Conservation (phyloP, 2,888 invertebrate genomes). For the Celastrina argiolus region DNA sequence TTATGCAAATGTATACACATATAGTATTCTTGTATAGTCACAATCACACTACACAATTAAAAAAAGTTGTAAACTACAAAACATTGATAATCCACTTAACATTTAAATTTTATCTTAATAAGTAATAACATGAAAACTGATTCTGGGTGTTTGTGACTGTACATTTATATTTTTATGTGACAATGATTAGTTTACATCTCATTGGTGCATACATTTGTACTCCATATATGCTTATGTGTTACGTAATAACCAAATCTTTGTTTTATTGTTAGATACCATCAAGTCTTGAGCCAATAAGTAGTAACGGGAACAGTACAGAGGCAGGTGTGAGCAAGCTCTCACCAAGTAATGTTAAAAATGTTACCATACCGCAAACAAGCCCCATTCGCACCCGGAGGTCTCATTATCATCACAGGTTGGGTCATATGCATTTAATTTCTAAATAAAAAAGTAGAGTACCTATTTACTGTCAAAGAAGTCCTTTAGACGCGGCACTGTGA, state of each 20-base stretch:
- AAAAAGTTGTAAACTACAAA: too few species aligned
- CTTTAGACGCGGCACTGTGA: too few species aligned
- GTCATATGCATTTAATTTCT: not conserved
- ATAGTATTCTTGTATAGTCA: not conserved
- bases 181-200: too few species aligned
- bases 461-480: too few species aligned
- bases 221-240: too few species aligned
- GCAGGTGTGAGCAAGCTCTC: constrained; percentile 68
- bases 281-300: constrained; percentile 58
- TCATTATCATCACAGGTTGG: constrained; percentile 70
- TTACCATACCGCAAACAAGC: constrained; percentile 69
- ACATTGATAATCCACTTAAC: too few species aligned
- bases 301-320: constrained; percentile 67
- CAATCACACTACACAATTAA: not conserved
- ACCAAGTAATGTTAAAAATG: constrained; percentile 61
- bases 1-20: not conserved
- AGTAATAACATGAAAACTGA: too few species aligned
- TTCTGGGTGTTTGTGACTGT: not conserved
- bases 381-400: constrained; percentile 68
- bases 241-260: constrained; percentile 1
- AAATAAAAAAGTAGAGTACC: too few species aligned
- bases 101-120: too few species aligned
- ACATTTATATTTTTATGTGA: too few species aligned
- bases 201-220: too few species aligned
- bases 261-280: constrained; percentile 45